These are phyloP conservation scores for Corticium candelabrum DNA, from an alignment of 37 sponge, comb jelly and placozoan genomes.

Conservation along the genomic window DNA sequence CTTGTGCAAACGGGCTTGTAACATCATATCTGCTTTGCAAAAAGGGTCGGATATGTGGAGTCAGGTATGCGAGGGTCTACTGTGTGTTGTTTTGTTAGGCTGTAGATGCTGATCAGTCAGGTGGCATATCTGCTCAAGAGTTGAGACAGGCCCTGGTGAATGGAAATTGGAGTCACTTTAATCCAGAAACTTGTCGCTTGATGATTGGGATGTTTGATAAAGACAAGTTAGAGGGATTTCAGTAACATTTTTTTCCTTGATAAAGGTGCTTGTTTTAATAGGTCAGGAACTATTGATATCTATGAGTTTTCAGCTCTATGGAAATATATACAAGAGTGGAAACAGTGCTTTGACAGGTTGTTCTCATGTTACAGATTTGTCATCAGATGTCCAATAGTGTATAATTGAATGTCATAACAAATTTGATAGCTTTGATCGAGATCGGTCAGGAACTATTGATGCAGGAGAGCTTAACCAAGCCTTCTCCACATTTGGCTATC, in stretches of 20 bases:
- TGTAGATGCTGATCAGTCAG: constrained; percentile 65
- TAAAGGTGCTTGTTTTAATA: background rate
- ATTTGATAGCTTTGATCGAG: constrained; percentile 81
- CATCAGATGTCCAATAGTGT: background rate
- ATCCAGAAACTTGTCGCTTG: constrained; percentile 76
- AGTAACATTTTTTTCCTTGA: background rate
- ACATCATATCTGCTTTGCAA: too few species aligned
- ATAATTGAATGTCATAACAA: background rate
- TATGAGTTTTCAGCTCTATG: constrained; percentile 76
- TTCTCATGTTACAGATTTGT: background rate
- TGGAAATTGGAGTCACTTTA: constrained; percentile 84
- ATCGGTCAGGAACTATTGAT: constrained; percentile 77
- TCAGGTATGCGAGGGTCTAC: too few species aligned
- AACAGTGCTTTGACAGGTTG: constrained; percentile 75
- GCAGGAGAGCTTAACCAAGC: constrained; percentile 69
- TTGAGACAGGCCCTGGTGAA: constrained; percentile 74
- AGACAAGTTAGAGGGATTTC: constrained; percentile 35
- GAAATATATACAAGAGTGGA: constrained; percentile 91
- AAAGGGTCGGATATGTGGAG: too few species aligned
- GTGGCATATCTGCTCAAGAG: constrained; percentile 63
- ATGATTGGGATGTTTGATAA: constrained; percentile 87
- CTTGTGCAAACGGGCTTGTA: too few species aligned
- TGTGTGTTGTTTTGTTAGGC: constrained; percentile 24
- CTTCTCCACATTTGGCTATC: constrained; percentile 71
- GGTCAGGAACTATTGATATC: constrained; percentile 81